phyloP scores from a whole-genome alignment of 2,888 invertebrate species.

The Zelleria hepariella region DNA sequence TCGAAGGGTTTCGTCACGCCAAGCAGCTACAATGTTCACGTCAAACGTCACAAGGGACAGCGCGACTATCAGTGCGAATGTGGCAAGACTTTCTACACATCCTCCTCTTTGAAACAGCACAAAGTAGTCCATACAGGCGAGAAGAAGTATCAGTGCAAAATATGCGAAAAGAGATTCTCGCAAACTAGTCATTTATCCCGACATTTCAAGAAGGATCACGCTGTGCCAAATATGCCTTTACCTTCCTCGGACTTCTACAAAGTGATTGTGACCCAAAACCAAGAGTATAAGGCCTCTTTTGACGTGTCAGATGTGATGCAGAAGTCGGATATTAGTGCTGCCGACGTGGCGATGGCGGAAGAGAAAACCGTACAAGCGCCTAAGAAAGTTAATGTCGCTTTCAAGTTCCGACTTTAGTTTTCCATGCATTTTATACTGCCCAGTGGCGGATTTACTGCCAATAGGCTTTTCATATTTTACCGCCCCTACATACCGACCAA shows the following conservation, averaged over 20 bases:
- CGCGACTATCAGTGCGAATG: slow-evolving; percentile 59
- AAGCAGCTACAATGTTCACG: slow-evolving; percentile 54
- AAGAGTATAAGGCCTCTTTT: not conserved
- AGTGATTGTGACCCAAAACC: slow-evolving; percentile 24
- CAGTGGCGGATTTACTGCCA: too few species aligned
- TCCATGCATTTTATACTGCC: too few species aligned
- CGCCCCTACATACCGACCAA: too few species aligned
- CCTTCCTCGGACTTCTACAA: slow-evolving; percentile 46
- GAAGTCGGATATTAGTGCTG: not conserved
- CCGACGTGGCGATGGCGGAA: not conserved
- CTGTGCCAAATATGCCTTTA: slow-evolving; percentile 42
- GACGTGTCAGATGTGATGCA: not conserved
- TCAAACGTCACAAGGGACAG: slow-evolving; percentile 60
- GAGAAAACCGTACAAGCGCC: not conserved
- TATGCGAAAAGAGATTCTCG: slow-evolving; percentile 57
- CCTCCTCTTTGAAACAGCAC: slow-evolving; percentile 58
- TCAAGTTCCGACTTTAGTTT: slow-evolving; percentile 19
- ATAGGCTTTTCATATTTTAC: too few species aligned
- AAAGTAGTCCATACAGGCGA: slow-evolving; percentile 59
- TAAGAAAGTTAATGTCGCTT: not conserved
- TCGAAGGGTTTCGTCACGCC: slow-evolving; percentile 56
- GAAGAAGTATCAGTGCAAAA: slow-evolving; percentile 58
- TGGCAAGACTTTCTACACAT: slow-evolving; percentile 61
- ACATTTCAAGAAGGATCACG: slow-evolving; percentile 58
- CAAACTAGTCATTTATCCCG: slow-evolving; percentile 57